A percentile compares a stretch with the other conserved stretches of the same genome.
Evolutionary conservation across 2,888 invertebrate species (phyloP).

Genomic region (Diloba caeruleocephala): DNA sequence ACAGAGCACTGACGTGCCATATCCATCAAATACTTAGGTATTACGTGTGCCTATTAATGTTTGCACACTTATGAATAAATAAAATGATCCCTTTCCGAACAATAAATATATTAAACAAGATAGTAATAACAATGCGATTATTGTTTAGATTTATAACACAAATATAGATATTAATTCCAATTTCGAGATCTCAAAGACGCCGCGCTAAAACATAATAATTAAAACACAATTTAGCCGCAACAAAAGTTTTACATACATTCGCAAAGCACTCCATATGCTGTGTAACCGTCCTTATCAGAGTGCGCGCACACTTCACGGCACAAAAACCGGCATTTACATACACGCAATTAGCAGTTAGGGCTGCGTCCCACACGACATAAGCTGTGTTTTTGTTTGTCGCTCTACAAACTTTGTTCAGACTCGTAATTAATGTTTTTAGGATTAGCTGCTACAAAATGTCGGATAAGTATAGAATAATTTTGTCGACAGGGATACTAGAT

Average conservation of each 20-base stretch:
- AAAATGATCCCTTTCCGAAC: too few species aligned
- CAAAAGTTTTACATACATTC: slow-evolving; percentile 11
- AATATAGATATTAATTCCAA: too few species aligned
- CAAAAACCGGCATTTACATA: slow-evolving; percentile 56
- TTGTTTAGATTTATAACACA: too few species aligned
- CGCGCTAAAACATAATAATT: slow-evolving; percentile 10
- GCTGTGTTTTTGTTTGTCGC: slow-evolving; percentile 33
- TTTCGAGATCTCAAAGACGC: too few species aligned
- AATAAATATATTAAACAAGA: too few species aligned
- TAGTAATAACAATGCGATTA: too few species aligned
- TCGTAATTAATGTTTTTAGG: slow-evolving; percentile 40
- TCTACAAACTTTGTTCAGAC: slow-evolving; percentile 33
- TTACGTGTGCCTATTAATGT: too few species aligned
- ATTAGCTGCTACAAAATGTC: slow-evolving; percentile 19
- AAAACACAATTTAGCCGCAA: not conserved
- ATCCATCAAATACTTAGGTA: too few species aligned
- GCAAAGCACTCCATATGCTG: slow-evolving; percentile 11
- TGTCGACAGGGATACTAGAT: not conserved
- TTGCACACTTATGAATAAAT: too few species aligned
- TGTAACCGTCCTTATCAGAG: slow-evolving; percentile 40
- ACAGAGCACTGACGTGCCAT: too few species aligned
- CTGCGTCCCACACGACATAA: slow-evolving; percentile 17
- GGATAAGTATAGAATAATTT: slow-evolving; percentile 1
- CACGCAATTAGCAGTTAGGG: slow-evolving; percentile 56
- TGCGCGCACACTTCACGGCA: slow-evolving; percentile 34